Evolutionary conservation across 2,113 vertebrate genomes (phyloP), one percentile per base, ranked within the genome.

Genomic region (Archocentrus centrarchus): DNA sequence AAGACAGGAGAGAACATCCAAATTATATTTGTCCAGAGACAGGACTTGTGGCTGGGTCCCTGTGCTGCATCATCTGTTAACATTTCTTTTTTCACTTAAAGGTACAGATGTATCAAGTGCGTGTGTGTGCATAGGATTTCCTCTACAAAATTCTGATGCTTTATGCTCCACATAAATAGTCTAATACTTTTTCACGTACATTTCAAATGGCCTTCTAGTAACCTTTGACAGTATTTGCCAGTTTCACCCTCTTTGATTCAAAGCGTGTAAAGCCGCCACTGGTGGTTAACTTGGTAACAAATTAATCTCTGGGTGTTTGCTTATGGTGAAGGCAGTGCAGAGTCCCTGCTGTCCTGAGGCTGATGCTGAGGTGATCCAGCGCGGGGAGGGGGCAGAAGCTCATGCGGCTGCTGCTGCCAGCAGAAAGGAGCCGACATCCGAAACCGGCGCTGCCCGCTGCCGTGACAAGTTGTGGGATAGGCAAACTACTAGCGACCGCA

Each of bases 341-440:
- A 24, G 73, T 50, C 50, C 47, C 57, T 50, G 44, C 39, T 17
- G 39, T 4, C 1, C 22, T 11, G 70, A 66, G 80, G 64, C 32
- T 89, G 93, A 89, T 93, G 94, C 88, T 93, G 88, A 86, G 76
- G 91, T 91, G 92, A 95, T 92, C 91, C 88, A 91, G 93, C 91
- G 86, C 86, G 87, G 88, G 88, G 89, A 92, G 90, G 89, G 88
- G 87, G 84, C 83, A 80, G 80, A 84, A 63, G 82, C 86, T 90
- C 91, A 87, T 81, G 82, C 70, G 24, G 87, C 88, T 79, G 89
- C 89, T 89, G 86, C 87, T 90, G 89, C 89, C 88, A 82, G 14
- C 82, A 86, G 62, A 81, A 11, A 84, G 47, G 64, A 89, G 77
- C 82, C 77, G 80, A 80, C 86, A 86, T 41, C 82, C 68, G 77